Evolutionary conservation across 2,113 vertebrate genomes (phyloP).

Genomic region (Falco punctatus): DNA sequence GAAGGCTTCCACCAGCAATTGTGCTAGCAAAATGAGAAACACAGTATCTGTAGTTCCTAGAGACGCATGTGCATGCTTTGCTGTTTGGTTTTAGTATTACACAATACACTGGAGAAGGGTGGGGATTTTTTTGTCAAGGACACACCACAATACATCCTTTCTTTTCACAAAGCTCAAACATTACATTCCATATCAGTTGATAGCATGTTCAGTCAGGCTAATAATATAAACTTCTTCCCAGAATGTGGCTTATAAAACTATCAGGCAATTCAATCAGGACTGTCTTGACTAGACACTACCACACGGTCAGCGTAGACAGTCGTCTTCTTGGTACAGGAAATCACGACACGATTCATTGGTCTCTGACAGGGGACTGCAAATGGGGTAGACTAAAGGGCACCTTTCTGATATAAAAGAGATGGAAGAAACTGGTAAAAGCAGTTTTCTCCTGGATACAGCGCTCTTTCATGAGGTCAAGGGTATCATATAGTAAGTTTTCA

Average conservation of each 20-base stretch:
- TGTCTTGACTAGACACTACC: background rate
- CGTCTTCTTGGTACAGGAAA: background rate
- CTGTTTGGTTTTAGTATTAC: background rate
- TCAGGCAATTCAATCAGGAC: background rate
- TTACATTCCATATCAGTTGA: background rate
- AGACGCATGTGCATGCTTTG: accelerated
- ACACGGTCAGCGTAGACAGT: background rate
- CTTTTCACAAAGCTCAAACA: background rate
- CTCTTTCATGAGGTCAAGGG: background rate
- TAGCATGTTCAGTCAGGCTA: background rate
- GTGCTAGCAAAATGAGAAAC: background rate
- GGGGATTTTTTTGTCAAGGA: background rate
- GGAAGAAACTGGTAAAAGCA: background rate
- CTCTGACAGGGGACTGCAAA: background rate
- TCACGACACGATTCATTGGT: accelerated
- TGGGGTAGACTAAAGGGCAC: background rate
- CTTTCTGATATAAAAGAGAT: background rate
- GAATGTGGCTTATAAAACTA: background rate
- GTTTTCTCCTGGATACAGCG: background rate
- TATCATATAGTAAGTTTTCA: background rate
- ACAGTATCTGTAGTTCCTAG: accelerated
- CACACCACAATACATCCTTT: background rate
- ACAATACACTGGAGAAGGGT: accelerated
- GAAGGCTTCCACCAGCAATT: background rate
- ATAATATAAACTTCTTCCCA: background rate